Evolutionary conservation across 2,113 vertebrate species (phyloP).

Genomic region (Noctilio leporinus): DNA sequence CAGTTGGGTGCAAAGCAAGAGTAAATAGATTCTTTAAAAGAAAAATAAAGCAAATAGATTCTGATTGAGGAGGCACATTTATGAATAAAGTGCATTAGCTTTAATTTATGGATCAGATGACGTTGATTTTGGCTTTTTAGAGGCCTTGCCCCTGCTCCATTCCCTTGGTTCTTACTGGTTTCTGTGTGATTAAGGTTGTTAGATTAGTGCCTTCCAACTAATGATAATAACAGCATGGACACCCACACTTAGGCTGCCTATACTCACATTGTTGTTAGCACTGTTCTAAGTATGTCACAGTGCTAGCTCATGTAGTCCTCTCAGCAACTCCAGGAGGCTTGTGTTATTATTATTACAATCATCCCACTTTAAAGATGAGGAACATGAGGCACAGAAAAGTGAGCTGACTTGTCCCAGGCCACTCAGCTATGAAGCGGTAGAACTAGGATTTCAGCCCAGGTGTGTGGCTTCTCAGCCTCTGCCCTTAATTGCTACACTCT

Average conservation of each 20-base stretch:
- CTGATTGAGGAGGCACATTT: background rate
- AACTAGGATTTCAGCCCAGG: background rate
- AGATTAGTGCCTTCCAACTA: background rate
- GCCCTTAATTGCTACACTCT: background rate
- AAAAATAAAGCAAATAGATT: background rate
- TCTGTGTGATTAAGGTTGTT: background rate
- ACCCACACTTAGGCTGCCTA: background rate
- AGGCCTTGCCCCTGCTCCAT: background rate
- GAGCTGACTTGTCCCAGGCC: background rate
- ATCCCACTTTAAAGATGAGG: background rate
- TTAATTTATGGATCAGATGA: background rate
- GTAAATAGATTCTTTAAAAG: background rate
- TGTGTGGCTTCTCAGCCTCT: background rate
- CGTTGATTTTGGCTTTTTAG: conserved; percentile 6
- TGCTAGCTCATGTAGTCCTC: background rate
- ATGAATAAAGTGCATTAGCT: background rate
- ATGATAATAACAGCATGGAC: background rate
- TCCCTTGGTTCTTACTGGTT: background rate
- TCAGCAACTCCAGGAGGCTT: background rate
- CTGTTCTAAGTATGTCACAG: background rate
- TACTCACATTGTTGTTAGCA: background rate
- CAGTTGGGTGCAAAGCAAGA: background rate
- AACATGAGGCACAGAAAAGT: background rate
- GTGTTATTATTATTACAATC: background rate
- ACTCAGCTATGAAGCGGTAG: background rate